These are phyloP conservation scores for Brassicogethes aeneus DNA, from an alignment of 2,888 invertebrate genomes.

Conservation along the genomic window DNA sequence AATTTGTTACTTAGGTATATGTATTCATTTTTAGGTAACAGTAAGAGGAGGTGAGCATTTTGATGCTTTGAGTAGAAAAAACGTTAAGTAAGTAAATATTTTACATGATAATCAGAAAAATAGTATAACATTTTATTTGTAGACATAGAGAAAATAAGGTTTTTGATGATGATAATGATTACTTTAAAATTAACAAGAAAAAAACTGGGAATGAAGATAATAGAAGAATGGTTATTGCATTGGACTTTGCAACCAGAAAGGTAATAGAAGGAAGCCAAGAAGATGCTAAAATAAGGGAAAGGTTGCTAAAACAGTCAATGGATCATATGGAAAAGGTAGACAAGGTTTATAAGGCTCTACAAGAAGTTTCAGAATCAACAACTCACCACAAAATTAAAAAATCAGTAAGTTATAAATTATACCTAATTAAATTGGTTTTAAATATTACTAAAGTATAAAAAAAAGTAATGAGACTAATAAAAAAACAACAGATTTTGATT, in stretches of 20 bases:
- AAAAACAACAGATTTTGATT: too few relatives aligned
- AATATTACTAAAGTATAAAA: too few relatives aligned
- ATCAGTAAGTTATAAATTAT: background rate
- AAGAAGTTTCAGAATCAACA: constrained; percentile 17
- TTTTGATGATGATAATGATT: constrained; percentile 91
- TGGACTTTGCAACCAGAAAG: constrained; percentile 36
- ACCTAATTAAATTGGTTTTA: too few relatives aligned
- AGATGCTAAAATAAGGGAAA: constrained; percentile 27
- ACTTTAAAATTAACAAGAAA: constrained; percentile 70
- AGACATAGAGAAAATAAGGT: constrained; percentile 53
- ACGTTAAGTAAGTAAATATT: constrained; percentile 21
- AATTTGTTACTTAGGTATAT: too few relatives aligned
- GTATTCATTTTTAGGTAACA: constrained; percentile 19
- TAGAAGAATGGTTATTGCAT: constrained; percentile 34
- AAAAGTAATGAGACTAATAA: too few relatives aligned
- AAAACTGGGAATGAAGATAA: constrained; percentile 29
- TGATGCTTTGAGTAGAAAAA: constrained; percentile 13
- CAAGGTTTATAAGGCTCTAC: constrained; percentile 26
- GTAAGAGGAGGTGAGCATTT: constrained; percentile 21
- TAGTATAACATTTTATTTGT: constrained; percentile 8
- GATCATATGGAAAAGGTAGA: constrained; percentile 30
- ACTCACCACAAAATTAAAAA: background rate
- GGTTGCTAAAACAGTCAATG: constrained; percentile 27
- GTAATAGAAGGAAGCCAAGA: constrained; percentile 30
- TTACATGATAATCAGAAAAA: background rate